A percentile compares a stretch with the other conserved stretches of the same genome.
Conservation (phyloP, 2,797 vertebrate species). For the Dermochelys coriacea region DNA sequence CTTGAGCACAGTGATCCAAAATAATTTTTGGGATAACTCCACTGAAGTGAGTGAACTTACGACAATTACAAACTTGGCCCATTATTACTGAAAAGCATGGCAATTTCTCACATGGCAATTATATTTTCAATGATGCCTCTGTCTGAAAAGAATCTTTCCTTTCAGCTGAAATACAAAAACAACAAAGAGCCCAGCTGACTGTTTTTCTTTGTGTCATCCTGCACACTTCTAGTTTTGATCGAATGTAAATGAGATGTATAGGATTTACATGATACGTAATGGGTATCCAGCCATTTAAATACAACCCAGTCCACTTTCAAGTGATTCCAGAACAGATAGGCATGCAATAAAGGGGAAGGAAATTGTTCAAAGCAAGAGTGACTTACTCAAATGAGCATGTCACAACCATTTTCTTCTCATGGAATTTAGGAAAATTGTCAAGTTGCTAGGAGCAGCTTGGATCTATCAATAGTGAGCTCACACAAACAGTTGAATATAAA, state of each 20-base stretch:
- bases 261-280: constrained; percentile 24
- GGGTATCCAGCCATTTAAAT: constrained; percentile 8
- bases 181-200: not conserved
- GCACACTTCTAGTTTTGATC: constrained; percentile 29
- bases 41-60: not conserved
- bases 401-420: not conserved
- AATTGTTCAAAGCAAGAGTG: constrained; percentile 44
- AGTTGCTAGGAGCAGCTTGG: not conserved
- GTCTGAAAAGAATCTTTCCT: not conserved
- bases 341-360: constrained; percentile 22
- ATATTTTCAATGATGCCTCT: constrained; percentile 1
- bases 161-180: constrained; percentile 11
- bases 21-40: not conserved
- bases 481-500: constrained; percentile 9
- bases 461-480: not conserved
- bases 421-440: constrained; percentile 30
- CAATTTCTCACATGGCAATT: constrained; percentile 4
- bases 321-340: constrained; percentile 23
- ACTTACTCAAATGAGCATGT: constrained; percentile 34
- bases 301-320: not conserved
- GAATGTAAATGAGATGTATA: constrained; percentile 37
- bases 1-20: not conserved
- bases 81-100: constrained; percentile 20
- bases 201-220: constrained; percentile 10
- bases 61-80: constrained; percentile 11